Evolutionary conservation across 2,113 vertebrate genomes (phyloP), one percentile per base, ranked within the genome.

Genomic region (Carassius auratus): DNA sequence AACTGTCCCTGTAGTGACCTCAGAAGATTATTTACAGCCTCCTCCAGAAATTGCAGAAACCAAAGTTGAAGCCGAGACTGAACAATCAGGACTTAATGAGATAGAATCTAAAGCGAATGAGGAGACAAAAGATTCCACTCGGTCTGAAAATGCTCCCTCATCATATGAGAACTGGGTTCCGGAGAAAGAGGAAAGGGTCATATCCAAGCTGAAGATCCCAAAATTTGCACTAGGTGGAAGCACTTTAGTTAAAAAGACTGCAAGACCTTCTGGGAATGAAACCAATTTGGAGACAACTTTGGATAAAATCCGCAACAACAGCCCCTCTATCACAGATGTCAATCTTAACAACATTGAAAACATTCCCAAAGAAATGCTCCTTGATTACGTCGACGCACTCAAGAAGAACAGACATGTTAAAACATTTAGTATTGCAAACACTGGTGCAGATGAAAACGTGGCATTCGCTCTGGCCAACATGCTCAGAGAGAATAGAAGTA

Each of bases 291-390:
- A 99, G 1, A 95, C 93, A 0, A 97, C 97, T 13, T 92, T 99
- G 82, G 92, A 94, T 21, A 96, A 95, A 83, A 95, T 98, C 17
- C 93, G 94, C 19, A 96, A 96, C 55, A 99, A 99, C 88, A 94
- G 95, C 76, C 95, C 97, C 0, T 93, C 94, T 0, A 17, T 98
- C 89, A 97, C 94, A 3, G 98, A 99, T 48, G 95, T 99, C 52
- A 99, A 99, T 90, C 93, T 99, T 88, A 99, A 99, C 94, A 99
- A 99, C 89, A 96, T 99, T 21, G 98, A 99, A 89, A 99, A 99
- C 84, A 95, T 99, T 95, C 98, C 98, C 85, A 98, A 95, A 88
- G 97, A 97, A 79, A 98, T 99, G 97, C 92, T 99, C 26, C 50
- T 97, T 74, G 97, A 98, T 84, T 99, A 98, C 1, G 97, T 98